These are phyloP conservation scores for Terebella lapidaria DNA, from an alignment of 2,888 invertebrate genomes.

Conservation along the genomic window DNA sequence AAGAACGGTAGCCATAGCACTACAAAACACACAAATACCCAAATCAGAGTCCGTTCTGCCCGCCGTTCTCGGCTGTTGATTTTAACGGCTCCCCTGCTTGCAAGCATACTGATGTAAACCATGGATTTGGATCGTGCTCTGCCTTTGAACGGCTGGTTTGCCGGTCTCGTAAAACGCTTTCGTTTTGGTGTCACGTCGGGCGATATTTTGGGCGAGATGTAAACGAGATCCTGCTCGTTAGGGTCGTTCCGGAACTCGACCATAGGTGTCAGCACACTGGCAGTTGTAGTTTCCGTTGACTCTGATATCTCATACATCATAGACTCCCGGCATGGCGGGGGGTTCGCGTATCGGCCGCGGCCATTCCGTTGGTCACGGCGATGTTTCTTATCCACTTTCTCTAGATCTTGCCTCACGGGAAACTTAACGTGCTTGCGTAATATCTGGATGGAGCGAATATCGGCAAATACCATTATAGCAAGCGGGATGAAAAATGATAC, in stretches of 20 bases:
- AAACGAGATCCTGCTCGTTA: neutral
- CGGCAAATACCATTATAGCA: slow-evolving; percentile 25
- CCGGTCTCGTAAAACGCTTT: neutral
- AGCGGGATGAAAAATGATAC: slow-evolving; percentile 29
- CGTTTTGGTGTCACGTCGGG: neutral
- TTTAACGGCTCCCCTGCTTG: slow-evolving; percentile 15
- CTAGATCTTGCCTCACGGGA: neutral
- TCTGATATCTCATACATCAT: neutral
- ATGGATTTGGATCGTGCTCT: slow-evolving; percentile 11
- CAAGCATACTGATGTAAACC: slow-evolving; percentile 19
- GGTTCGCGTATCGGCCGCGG: neutral
- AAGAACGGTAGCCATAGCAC: slow-evolving; percentile 28
- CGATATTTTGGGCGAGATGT: neutral
- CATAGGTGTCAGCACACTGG: neutral
- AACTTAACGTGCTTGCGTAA: slow-evolving; percentile 8
- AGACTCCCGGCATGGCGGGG: neutral
- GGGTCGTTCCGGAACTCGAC: slow-evolving; percentile 1
- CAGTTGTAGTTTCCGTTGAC: neutral
- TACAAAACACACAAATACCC: slow-evolving; percentile 28
- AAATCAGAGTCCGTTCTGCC: slow-evolving; percentile 27
- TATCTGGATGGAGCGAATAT: slow-evolving; percentile 24
- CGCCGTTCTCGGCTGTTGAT: slow-evolving; percentile 23
- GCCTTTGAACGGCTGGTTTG: neutral
- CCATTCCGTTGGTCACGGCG: neutral
- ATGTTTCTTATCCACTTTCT: neutral